Evolutionary conservation across 2,888 invertebrate genomes (phyloP), one percentile per base, ranked within the genome.

Genomic region (Melanotus villosus): DNA sequence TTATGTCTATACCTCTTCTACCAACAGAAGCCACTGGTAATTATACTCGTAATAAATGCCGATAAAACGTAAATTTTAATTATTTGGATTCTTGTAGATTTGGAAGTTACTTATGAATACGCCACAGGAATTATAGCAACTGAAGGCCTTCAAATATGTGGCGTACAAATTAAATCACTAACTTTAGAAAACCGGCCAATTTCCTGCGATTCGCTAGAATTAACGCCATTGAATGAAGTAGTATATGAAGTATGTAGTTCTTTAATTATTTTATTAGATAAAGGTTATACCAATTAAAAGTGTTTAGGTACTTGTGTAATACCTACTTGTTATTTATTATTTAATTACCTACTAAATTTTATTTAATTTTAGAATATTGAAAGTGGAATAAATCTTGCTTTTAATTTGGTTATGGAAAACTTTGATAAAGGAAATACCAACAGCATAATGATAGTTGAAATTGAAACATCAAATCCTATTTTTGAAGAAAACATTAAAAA

Each of bases 1-100:
- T 85, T 1, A 86, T 90, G 32, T 78, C 79, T 7, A 72, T 78
- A 43, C 73, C 76, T 26, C 62, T 74, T n/a, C 59, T 83, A 18
- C 82, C 82, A 2, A 71, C 70, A 4, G 65, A 69, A 47, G 2
- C 57, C 38, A 38, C 36, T 16, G 62, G 68, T 71, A 66, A 14
- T 5, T n/a, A 38, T n/a, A 38, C 12, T n/a, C 5, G 2, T 12
- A 12, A 34, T 4, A 6, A 18, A 6, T 16, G 2, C 12, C 1
- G 2, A 34, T n/a, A 12, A 12, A 3, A 26, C 26, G 4, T 26
- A 12, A 34, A 12, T n/a, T n/a, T n/a, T n/a, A 9, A 7, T 2
- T n/a, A 14, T 12, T 36, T 38, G 38, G 7, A 7, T n/a, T 57
- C 21, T 67, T 68, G 34, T 38, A 62, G 83, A 83, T 43, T 30